Evolutionary conservation across 2,797 vertebrate genomes (phyloP).

Genomic region (Anniella stebbinsi): DNA sequence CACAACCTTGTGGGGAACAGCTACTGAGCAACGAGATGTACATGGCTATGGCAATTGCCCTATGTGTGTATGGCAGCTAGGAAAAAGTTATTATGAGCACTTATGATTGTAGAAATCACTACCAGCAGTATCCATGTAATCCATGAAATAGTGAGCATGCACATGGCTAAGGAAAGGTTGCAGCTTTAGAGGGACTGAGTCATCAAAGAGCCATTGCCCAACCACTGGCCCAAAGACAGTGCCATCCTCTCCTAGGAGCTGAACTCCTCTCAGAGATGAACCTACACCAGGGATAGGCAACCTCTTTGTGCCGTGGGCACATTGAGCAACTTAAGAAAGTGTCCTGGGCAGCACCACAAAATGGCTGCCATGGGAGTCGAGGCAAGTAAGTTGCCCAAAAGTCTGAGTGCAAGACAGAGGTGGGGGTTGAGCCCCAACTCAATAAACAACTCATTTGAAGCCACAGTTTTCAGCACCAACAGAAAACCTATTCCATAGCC

Average conservation of each 20-base stretch:
- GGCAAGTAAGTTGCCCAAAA: too few relatives aligned
- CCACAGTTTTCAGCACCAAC: too few relatives aligned
- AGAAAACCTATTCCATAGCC: too few relatives aligned
- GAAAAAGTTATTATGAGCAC: background rate
- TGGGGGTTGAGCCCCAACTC: too few relatives aligned
- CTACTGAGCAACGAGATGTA: background rate
- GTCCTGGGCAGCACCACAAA: too few relatives aligned
- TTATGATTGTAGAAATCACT: background rate
- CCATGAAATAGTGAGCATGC: background rate
- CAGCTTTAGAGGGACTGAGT: background rate
- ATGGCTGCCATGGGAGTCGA: too few relatives aligned
- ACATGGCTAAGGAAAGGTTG: background rate
- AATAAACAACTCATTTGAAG: too few relatives aligned
- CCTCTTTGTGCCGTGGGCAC: too few relatives aligned
- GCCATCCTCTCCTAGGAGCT: background rate
- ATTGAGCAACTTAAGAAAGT: too few relatives aligned
- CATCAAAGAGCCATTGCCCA: background rate
- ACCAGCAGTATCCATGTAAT: background rate
- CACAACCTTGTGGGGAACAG: background rate
- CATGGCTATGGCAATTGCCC: background rate
- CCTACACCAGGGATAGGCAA: background rate
- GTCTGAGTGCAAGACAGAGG: too few relatives aligned
- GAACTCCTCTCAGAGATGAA: background rate
- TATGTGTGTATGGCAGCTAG: background rate
- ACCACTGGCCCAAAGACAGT: background rate